These are phyloP conservation scores for Tineola bisselliella DNA, from an alignment of 2,888 invertebrate species.

Conservation along the genomic window DNA sequence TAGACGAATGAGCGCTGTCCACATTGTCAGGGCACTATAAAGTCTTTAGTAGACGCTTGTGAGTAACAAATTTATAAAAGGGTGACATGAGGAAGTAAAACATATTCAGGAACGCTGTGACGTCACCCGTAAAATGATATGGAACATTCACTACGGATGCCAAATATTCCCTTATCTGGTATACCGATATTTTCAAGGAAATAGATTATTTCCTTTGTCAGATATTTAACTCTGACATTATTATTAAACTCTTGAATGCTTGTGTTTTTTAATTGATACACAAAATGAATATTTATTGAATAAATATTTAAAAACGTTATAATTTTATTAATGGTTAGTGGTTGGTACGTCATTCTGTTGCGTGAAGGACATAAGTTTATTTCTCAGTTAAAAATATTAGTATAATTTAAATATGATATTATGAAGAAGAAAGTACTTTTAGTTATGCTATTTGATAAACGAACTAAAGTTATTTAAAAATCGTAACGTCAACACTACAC, in stretches of 20 bases:
- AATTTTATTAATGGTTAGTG: too few relatives aligned
- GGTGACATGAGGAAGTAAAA: neutral
- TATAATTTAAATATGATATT: too few relatives aligned
- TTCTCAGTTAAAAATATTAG: too few relatives aligned
- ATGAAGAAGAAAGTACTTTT: too few relatives aligned
- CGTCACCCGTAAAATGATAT: neutral
- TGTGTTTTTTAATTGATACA: too few relatives aligned
- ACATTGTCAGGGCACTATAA: neutral
- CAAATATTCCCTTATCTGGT: neutral
- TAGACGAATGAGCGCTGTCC: too few relatives aligned
- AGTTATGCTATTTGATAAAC: neutral
- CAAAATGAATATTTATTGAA: too few relatives aligned
- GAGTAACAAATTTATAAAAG: conserved; percentile 1
- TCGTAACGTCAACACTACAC: neutral
- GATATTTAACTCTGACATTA: too few relatives aligned
- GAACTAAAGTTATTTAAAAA: neutral
- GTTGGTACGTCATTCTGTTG: too few relatives aligned
- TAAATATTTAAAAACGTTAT: too few relatives aligned
- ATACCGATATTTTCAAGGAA: neutral
- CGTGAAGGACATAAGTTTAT: too few relatives aligned
- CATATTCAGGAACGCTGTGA: neutral
- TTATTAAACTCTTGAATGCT: too few relatives aligned
- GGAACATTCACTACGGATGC: neutral
- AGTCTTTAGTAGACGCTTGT: neutral
- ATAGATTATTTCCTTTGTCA: neutral